Evolutionary conservation across 2,888 invertebrate species (phyloP), one percentile per base, ranked within the genome.

Genomic region (Papilio gigon): DNA sequence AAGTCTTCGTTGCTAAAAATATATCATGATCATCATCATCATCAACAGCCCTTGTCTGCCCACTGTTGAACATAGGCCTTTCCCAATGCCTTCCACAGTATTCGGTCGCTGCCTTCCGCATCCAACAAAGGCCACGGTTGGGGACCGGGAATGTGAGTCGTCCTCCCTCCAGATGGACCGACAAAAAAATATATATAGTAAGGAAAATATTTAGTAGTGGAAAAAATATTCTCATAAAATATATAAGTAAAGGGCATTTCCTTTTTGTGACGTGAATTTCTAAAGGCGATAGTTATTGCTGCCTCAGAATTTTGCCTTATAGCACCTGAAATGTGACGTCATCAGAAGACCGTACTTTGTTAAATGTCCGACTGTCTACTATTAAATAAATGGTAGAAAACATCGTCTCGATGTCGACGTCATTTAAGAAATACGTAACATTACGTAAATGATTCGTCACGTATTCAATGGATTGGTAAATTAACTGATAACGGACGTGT

Each of bases 321-420:
- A 33, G 33, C 33, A 58, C 33, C 58, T 58, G 58, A 58, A 58
- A 58, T 58, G 33, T 35, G 12, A 20, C 11, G 20, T 33, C 30
- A 27, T 17, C 56, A 33, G 58, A 58, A 58, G 11, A 58, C 33
- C 58, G 58, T 58, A 58, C 58, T 35, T 33, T 30, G 12, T 58
- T 30, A 58, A 33, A 58, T 58, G 33, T 33, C 17, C 5, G 17
- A 53, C 12, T 53, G 33, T 1, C 33, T 20, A 33, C 58, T n/a
- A 33, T 33, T 20, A 17, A 33, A 17, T 58, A 20, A 58, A 58
- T 33, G 58, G 17, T 12, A 58, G 17, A 58, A 58, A 33, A 35
- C 12, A 33, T 58, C 50, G 22, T 33, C 17, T 17, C 0, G 6
- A 33, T 58, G 30, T 11, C 33, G 33, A 6, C 33, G 14, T 17